Conservation (phyloP, 2,888 invertebrate species). For the Antheraea assamensis region DNA sequence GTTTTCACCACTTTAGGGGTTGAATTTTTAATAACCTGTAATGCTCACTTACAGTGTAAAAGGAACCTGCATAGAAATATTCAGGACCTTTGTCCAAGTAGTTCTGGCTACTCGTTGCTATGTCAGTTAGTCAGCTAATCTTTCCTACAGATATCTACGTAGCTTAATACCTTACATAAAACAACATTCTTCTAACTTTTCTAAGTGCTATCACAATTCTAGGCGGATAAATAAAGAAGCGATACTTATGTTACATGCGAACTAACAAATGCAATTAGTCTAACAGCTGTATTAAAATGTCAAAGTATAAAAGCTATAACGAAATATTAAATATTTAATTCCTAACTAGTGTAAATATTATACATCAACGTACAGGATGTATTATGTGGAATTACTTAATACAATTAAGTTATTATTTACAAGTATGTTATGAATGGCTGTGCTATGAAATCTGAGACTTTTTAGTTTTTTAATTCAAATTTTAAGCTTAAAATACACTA, state of each 20-base stretch:
- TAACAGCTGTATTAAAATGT: not conserved
- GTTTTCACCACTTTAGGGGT: no score
- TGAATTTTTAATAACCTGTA: no score
- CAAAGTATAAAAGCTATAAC: not conserved
- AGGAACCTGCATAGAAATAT: no score
- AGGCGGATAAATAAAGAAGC: not conserved
- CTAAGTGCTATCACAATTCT: not conserved
- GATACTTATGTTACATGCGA: not conserved
- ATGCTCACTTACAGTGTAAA: no score
- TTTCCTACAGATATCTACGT: no score
- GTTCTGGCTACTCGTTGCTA: no score
- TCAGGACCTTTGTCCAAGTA: no score
- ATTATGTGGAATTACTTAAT: not conserved
- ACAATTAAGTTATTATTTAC: constrained; percentile 3
- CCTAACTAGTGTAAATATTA: not conserved
- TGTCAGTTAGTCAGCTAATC: no score
- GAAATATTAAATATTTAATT: not conserved
- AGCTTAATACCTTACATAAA: no score
- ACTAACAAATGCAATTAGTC: not conserved
- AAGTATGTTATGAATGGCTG: not conserved
- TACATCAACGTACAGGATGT: no score
- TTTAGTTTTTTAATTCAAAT: not conserved
- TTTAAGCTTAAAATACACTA: not conserved
- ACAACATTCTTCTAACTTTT: no score
- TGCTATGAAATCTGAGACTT: not conserved